phyloP scores from a whole-genome alignment of 1,140 invertebrate genomes.

The Tetramorium simillimum region DNA sequence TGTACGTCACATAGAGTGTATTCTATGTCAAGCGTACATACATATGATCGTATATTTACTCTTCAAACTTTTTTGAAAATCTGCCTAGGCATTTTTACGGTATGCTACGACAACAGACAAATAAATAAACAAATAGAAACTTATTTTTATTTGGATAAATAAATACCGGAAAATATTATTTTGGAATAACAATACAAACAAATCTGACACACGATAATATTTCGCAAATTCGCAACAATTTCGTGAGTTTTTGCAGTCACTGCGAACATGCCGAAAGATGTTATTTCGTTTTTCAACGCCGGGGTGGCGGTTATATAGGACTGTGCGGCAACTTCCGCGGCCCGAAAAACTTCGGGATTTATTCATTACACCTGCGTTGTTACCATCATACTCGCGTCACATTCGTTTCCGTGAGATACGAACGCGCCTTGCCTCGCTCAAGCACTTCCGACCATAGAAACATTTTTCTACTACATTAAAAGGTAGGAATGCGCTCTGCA shows the following conservation, averaged over 20 bases:
- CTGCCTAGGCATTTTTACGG: not conserved
- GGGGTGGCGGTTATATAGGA: not conserved
- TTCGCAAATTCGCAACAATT: slow-evolving; percentile 46
- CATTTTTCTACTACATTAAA: slow-evolving; percentile 73
- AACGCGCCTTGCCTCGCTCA: slow-evolving; percentile 31
- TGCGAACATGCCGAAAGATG: slow-evolving; percentile 8
- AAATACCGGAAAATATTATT: slow-evolving; percentile 37
- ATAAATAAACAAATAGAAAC: slow-evolving; percentile 19
- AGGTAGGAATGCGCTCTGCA: slow-evolving; percentile 61
- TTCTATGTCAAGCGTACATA: slow-evolving; percentile 20
- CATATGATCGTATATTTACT: not conserved
- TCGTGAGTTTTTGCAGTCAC: slow-evolving; percentile 27
- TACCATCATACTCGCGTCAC: slow-evolving; percentile 65
- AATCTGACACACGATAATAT: slow-evolving; percentile 47
- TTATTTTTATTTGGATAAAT: slow-evolving; percentile 54
- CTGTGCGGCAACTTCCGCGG: slow-evolving; percentile 29
- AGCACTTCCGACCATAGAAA: slow-evolving; percentile 55
- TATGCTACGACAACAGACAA: not conserved
- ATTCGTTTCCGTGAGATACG: slow-evolving; percentile 71
- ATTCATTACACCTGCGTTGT: slow-evolving; percentile 69
- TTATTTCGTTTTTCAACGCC: slow-evolving; percentile 52
- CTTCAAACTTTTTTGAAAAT: slow-evolving; percentile 35
- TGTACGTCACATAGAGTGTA: slow-evolving; percentile 4
- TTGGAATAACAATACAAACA: slow-evolving; percentile 15
- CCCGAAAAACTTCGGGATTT: slow-evolving; percentile 67